Evolutionary conservation across 2,113 vertebrate genomes (phyloP), one percentile per base, ranked within the genome.

Genomic region (Callipepla squamata): DNA sequence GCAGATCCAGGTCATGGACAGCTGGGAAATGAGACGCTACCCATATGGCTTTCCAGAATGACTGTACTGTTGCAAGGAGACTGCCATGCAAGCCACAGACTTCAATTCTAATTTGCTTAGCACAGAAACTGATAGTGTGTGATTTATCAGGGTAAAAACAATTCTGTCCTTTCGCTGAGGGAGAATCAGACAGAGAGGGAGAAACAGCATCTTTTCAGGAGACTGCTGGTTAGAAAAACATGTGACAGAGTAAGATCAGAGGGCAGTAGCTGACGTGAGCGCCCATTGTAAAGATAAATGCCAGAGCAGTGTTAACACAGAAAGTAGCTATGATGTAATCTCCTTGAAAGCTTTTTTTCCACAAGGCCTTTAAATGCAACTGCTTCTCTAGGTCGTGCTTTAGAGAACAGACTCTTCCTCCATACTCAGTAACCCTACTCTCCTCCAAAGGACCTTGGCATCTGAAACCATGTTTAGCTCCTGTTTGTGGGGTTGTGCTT

Each of bases 261-360:
- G 83, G 90, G 93, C 86, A 76, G 70, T 26, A 40, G 74, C 86
- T 95, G 94, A 94, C 38, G 77, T 77, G 80, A 94, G 75, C 11
- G 0, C 76, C 65, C 79, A 81, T 94, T 96, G 79, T 92, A 21
- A 95, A 94, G 94, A 94, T 81, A 86, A 95, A 93, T 95, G 83
- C 53, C 76, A 85, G 86, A 81, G 74, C 57, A 1, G 72, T 47
- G 70, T 85, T 85, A 91, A 61, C 22, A n/a, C 76, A 91, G 91
- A 91, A 88, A 40, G 85, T 63, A 87, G 76, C 87, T 91, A 85
- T 96, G 94, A 96, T 92, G 89, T 95, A 93, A 96, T 93, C 87
- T 91, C 63, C 89, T 92, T 95, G 92, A 94, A 96, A 96, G 92
- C 91, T 44, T 87, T 89, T 96, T 93, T 87, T 55, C 81, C 57